Evolutionary conservation across 2,113 vertebrate genomes (phyloP).

Genomic region (Stictonetta naevosa): DNA sequence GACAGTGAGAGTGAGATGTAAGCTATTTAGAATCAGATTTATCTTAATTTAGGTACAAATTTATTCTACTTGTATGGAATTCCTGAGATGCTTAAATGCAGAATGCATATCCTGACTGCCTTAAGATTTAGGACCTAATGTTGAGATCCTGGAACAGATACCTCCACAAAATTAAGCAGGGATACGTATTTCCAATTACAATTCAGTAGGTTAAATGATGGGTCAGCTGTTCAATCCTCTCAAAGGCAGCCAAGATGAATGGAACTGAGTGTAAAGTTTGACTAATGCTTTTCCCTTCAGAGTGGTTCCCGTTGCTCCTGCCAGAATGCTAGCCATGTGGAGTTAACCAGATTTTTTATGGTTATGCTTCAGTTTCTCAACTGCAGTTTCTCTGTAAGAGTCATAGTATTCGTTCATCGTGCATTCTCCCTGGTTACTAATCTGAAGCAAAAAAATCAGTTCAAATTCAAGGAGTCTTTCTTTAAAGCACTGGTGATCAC

Average conservation of each 20-base stretch:
- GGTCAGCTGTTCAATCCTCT: slow-evolving; percentile 23
- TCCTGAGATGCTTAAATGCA: neutral
- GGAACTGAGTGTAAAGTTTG: slow-evolving; percentile 10
- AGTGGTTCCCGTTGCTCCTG: neutral
- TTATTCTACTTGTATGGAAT: neutral
- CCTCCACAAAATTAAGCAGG: neutral
- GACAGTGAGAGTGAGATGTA: neutral
- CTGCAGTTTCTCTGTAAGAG: slow-evolving; percentile 31
- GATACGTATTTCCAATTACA: slow-evolving; percentile 25
- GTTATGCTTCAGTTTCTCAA: slow-evolving; percentile 43
- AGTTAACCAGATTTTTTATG: slow-evolving; percentile 44
- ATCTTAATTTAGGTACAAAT: neutral
- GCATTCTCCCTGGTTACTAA: slow-evolving; percentile 35
- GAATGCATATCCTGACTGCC: neutral
- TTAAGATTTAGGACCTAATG: neutral
- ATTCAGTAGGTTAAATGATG: slow-evolving; percentile 18
- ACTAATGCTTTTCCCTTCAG: slow-evolving; percentile 31
- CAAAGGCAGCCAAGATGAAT: slow-evolving; percentile 7
- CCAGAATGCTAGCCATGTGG: neutral
- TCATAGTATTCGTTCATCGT: slow-evolving; percentile 2
- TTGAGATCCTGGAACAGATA: neutral
- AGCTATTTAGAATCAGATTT: neutral
- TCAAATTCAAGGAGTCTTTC: neutral
- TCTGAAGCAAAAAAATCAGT: slow-evolving; percentile 49
- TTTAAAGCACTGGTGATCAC: neutral